Base-by-base conservation (phyloP, 2,113 vertebrate species). In the Phycodurus eques region DNA sequence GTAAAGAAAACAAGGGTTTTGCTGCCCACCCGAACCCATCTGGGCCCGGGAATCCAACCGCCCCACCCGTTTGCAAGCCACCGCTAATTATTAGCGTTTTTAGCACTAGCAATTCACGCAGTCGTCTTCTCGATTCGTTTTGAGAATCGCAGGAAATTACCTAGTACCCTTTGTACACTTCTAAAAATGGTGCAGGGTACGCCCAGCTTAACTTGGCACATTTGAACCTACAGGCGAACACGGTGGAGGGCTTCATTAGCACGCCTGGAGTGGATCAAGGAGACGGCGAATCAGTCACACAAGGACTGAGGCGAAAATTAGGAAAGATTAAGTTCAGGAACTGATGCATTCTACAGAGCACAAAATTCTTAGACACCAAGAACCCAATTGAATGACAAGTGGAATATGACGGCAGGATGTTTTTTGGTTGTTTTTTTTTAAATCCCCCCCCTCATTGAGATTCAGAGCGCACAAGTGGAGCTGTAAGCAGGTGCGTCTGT, bases 401-500 rank as follows among this genome's bases (percentile, higher is more conserved):
- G 62, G 59, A 76, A 46, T 13, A 14, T 63, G 47, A 63, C 66
- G 9, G 31, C 22, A 49, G 13, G 17, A 49, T 80, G 54, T 68
- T 72, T 51, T 6, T 39, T 1, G 3, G 3, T 1, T 39, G 1
- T 6, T 2, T 6, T 66, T 17, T 70, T 74, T 60, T 27, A 27
- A 27, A 73, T 71, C 68, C 82, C 73, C 53, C 42, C 70, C 31
- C 63, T 70, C 22, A 83, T 78, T 79, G 68, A 73, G 67, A 87
- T 87, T 86, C 82, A 60, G 62, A 63, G 62, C 20, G 68, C 63
- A 72, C 72, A 57, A 27, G 0, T 35, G 67, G 61, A 71, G 74
- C 59, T 7, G 69, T 79, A 85, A 82, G 66, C 81, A 82, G 79
- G 76, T 82, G 74, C 71, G 71, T 62, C 72, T 68, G 27, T 5